A percentile compares a stretch with the other conserved stretches of the same genome.
Evolutionary conservation across 2,113 vertebrate species (phyloP).

Genomic region (Callocephalon fimbriatum): DNA sequence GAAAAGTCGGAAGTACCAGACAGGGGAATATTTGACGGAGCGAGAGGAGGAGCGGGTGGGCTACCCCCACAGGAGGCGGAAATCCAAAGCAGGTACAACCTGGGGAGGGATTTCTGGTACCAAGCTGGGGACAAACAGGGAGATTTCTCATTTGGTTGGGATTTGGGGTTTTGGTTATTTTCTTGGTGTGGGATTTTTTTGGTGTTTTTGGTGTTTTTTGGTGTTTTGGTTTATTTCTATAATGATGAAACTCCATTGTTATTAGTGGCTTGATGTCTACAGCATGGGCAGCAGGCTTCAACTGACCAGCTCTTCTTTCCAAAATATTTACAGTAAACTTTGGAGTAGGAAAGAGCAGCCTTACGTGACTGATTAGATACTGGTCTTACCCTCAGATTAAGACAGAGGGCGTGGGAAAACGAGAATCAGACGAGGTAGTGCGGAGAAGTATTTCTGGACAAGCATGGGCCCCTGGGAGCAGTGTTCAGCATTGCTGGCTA

Average conservation of each 20-base stretch:
- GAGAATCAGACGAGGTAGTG: background rate
- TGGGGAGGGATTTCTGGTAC: background rate
- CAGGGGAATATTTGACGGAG: conserved; percentile 91
- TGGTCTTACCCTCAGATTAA: background rate
- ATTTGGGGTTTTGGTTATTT: background rate
- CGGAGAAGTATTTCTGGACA: background rate
- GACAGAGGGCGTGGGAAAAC: background rate
- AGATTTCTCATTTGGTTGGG: background rate
- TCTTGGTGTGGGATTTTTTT: background rate
- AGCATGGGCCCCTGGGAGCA: background rate
- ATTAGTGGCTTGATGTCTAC: background rate
- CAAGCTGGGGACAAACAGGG: background rate
- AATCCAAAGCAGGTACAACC: conserved; percentile 75
- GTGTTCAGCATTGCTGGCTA: background rate
- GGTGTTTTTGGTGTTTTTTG: too few relatives aligned
- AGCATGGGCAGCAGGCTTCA: background rate
- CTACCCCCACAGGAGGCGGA: conserved; percentile 69
- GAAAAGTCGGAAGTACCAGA: conserved; percentile 93
- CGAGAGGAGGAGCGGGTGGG: conserved; percentile 81
- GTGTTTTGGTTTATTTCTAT: background rate
- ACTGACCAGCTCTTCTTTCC: background rate
- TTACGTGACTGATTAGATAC: background rate
- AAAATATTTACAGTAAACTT: background rate
- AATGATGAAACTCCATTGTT: background rate
- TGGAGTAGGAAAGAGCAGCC: background rate